Base-by-base conservation (phyloP, 2,797 vertebrate genomes). In the Poeciliopsis presidionis region DNA sequence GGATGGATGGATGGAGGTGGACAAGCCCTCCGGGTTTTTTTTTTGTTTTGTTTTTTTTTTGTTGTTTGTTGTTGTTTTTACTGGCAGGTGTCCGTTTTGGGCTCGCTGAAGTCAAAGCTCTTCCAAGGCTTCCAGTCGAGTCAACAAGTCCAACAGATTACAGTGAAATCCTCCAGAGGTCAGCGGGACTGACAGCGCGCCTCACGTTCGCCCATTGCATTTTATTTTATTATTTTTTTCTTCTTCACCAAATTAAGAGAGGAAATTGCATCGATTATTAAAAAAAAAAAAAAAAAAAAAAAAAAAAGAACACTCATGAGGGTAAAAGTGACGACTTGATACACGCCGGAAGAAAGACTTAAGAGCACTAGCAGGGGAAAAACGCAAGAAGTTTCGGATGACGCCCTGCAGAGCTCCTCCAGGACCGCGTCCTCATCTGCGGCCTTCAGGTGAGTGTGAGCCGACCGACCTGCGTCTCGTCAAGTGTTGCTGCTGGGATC, bases 331-430 rank as follows among this genome's bases (percentile, higher is more conserved):
- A 16, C 2, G 20, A 67, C 63, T 67, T 43, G 8, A 41, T 39
- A 43, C 22, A 13, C 30, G 59, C 16, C 59, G 9, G 30, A 36
- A 7, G 30, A 59, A 22, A 76, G 72, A 84, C 76, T 88, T 88
- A 91, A 93, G 92, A 89, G 89, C 93, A 91, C 92, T 92, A 92
- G 78, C 77, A 89, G 77, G 78, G 16, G n/a, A 45, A 47, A 30
- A 13, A 46, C 30, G 4, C 28, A 49, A 51, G 28, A 1, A 11
- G 53, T 55, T 72, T 53, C 72, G 80, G 53, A 85, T 83, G 5
- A 63, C 73, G 65, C 78, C 70, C 69, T 63, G 75, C 57, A 53
- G 39, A 47, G 9, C 80, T 83, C 73, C 74, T 61, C 16, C 47
- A 7, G 72, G 12, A 72, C 53, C 79, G 69, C 84, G 74, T 80